Evolutionary conservation across 2,113 vertebrate genomes (phyloP).

Genomic region (Microtus ochrogaster): DNA sequence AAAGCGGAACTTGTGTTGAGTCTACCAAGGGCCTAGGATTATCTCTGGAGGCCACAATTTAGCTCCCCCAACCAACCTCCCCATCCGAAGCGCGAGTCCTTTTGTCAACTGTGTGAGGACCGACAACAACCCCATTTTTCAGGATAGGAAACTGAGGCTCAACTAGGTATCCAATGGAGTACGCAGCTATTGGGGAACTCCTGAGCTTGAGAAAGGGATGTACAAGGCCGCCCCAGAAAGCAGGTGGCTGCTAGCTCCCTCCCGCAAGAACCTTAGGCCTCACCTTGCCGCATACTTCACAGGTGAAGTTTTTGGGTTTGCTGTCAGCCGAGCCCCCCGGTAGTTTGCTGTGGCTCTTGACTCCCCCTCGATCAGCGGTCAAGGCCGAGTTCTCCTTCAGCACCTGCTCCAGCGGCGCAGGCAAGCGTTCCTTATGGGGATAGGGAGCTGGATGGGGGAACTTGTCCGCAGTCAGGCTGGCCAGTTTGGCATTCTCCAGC

Average conservation of each 20-base stretch:
- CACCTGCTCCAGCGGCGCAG: slow-evolving; percentile 96
- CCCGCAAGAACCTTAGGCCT: slow-evolving; percentile 23
- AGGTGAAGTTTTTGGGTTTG: slow-evolving; percentile 98
- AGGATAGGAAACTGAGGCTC: slow-evolving; percentile 72
- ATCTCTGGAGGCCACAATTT: background rate
- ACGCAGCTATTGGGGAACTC: background rate
- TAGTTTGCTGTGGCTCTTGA: slow-evolving; percentile 91
- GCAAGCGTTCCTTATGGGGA: slow-evolving; percentile 95
- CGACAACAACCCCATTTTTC: slow-evolving; percentile 62
- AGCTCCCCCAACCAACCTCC: background rate
- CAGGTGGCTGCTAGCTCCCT: background rate
- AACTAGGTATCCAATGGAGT: background rate
- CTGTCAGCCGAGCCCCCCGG: slow-evolving; percentile 86
- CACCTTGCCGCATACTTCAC: slow-evolving; percentile 99
- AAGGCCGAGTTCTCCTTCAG: slow-evolving; percentile 94
- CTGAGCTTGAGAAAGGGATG: background rate
- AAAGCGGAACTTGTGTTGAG: slow-evolving; percentile 4
- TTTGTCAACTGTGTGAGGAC: background rate
- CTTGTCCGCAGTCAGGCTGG: slow-evolving; percentile 90
- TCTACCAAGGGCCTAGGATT: background rate
- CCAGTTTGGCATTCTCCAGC: slow-evolving; percentile 94
- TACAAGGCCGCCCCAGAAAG: background rate
- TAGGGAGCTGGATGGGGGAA: slow-evolving; percentile 91
- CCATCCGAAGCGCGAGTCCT: background rate
- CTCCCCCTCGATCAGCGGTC: slow-evolving; percentile 88